phyloP scores from a whole-genome alignment of 2,797 vertebrate species.

The Propithecus perrieri region DNA sequence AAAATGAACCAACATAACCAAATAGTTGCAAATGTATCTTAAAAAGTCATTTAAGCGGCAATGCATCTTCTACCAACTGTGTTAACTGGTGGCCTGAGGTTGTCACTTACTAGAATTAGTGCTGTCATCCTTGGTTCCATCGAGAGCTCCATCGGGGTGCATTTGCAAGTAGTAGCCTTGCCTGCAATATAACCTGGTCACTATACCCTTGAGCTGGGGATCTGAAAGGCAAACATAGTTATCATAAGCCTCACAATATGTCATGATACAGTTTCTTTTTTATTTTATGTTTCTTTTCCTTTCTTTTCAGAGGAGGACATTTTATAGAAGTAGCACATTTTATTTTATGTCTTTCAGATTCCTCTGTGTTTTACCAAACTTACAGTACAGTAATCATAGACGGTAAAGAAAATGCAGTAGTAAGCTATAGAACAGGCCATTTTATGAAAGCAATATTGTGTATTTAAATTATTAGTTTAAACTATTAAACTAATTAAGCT shows the following conservation, averaged over 20 bases:
- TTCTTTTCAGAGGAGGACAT: conserved; percentile 63
- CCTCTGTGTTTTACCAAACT: background rate
- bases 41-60: conserved; percentile 43
- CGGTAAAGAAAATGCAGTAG: background rate
- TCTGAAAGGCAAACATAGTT: conserved; percentile 92
- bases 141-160: conserved; percentile 99
- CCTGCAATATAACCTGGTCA: conserved; percentile 99
- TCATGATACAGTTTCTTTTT: conserved; percentile 7
- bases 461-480: conserved; percentile 1
- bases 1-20: background rate
- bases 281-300: conserved; percentile 47
- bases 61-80: background rate
- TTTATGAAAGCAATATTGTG: background rate
- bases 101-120: conserved; percentile 97
- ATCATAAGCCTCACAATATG: conserved; percentile 82
- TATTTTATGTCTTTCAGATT: background rate
- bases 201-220: conserved; percentile 99
- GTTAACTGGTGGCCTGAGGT: conserved; percentile 66
- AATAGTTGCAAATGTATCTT: conserved; percentile 58
- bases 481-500: background rate
- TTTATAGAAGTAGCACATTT: conserved; percentile 66
- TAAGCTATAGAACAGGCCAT: background rate
- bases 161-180: conserved; percentile 99
- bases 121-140: conserved; percentile 99
- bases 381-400: background rate